phyloP scores from a whole-genome alignment of 2,797 vertebrate genomes.

The Loris lydekkerianus region DNA sequence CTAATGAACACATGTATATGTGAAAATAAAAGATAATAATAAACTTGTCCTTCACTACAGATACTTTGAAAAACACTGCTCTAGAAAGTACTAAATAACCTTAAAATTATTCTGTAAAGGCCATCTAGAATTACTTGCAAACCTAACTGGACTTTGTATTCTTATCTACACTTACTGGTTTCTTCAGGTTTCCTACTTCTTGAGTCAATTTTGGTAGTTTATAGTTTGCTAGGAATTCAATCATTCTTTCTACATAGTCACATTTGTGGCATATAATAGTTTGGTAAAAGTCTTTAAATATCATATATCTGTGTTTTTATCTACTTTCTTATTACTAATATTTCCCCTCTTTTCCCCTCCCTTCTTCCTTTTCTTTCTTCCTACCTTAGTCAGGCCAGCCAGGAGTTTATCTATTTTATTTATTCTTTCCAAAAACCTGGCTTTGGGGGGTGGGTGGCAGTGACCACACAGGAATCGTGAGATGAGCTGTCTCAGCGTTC shows the following conservation, averaged over 20 bases:
- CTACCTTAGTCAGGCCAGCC: background rate
- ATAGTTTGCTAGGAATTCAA: conserved; percentile 6
- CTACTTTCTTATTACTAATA: background rate
- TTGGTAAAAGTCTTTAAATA: conserved; percentile 10
- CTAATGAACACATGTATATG: no score
- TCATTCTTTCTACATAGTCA: background rate
- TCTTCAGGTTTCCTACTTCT: conserved; percentile 19
- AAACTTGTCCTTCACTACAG: background rate
- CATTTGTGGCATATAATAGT: background rate
- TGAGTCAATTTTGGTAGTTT: conserved; percentile 8
- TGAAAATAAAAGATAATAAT: background rate
- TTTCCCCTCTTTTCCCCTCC: background rate
- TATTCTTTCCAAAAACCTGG: background rate
- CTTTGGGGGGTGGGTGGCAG: background rate
- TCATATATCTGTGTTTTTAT: background rate
- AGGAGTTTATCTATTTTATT: conserved; percentile 19
- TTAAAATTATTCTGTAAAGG: background rate
- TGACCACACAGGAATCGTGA: no score
- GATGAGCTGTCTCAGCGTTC: background rate
- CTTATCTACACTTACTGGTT: background rate
- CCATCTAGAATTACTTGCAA: conserved; percentile 6
- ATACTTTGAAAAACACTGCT: conserved; percentile 38
- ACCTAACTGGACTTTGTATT: background rate
- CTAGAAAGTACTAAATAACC: background rate
- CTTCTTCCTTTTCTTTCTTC: background rate